Percentiles rank a stretch among this genome's conserved stretches.
These are phyloP conservation scores for Philopedon plagiatum DNA, from an alignment of 2,888 invertebrate genomes.

Conservation along the genomic window DNA sequence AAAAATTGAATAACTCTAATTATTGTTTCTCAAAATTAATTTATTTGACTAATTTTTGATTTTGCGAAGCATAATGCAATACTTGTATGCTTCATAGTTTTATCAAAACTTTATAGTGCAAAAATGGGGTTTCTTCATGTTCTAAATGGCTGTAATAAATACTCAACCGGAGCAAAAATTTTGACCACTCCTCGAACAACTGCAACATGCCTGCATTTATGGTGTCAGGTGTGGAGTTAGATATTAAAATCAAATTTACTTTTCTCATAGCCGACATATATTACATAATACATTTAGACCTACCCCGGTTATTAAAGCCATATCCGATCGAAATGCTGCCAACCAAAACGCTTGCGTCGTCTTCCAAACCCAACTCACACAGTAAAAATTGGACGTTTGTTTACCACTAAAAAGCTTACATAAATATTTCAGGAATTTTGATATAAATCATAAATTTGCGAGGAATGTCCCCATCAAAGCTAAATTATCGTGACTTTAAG, in stretches of 20 bases:
- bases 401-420: conserved; percentile 1
- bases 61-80: too few species aligned
- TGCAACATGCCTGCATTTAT: too few species aligned
- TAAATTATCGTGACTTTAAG: too few species aligned
- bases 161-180: too few species aligned
- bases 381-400: neutral
- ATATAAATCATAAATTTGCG: neutral
- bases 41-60: too few species aligned
- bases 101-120: too few species aligned
- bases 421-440: neutral
- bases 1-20: too few species aligned
- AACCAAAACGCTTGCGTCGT: conserved; percentile 15
- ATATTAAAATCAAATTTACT: neutral
- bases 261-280: neutral
- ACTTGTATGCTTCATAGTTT: too few species aligned
- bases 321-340: conserved; percentile 8
- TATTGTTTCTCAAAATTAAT: too few species aligned
- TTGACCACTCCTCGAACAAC: too few species aligned
- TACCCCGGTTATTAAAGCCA: neutral
- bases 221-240: neutral
- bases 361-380: conserved; percentile 5
- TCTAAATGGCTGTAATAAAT: too few species aligned
- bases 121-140: too few species aligned
- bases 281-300: neutral
- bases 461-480: neutral